Percentiles rank a stretch among this genome's conserved stretches.
Conservation (phyloP, 2,888 invertebrate species). For the Norana najaformis region DNA sequence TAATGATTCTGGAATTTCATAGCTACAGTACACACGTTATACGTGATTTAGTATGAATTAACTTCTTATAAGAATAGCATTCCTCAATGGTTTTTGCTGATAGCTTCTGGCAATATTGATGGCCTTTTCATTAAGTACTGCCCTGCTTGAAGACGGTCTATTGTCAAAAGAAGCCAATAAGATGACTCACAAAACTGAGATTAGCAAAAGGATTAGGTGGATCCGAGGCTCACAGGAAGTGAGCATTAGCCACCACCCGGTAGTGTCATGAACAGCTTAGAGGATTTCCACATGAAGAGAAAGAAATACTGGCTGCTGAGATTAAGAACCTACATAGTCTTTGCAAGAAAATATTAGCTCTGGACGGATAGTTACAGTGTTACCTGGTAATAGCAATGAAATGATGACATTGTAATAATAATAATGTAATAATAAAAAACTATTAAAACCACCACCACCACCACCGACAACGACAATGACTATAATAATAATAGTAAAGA, state of each 20-base stretch:
- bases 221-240: not conserved
- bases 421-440: not conserved
- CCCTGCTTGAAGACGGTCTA: not conserved
- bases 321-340: not conserved
- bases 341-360: not conserved
- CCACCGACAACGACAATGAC: not conserved
- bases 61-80: not conserved
- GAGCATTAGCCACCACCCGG: not conserved
- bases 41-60: not conserved
- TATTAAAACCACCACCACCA: not conserved
- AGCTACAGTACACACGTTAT: not conserved
- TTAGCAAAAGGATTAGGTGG: not conserved
- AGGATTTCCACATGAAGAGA: not conserved
- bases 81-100: not conserved
- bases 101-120: slow-evolving; percentile 5
- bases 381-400: too few species aligned
- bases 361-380: not conserved
- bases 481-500: too few species aligned
- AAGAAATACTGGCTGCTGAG: not conserved
- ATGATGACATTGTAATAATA: too few species aligned
- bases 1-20: not conserved
- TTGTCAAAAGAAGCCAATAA: slow-evolving; percentile 13
- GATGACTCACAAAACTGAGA: not conserved
- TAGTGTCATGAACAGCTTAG: slow-evolving; percentile 13
- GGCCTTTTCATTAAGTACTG: slow-evolving; percentile 6